Evolutionary conservation across 2,888 invertebrate species (phyloP), one percentile per base, ranked within the genome.

Genomic region (Habrosyne pyritoides): DNA sequence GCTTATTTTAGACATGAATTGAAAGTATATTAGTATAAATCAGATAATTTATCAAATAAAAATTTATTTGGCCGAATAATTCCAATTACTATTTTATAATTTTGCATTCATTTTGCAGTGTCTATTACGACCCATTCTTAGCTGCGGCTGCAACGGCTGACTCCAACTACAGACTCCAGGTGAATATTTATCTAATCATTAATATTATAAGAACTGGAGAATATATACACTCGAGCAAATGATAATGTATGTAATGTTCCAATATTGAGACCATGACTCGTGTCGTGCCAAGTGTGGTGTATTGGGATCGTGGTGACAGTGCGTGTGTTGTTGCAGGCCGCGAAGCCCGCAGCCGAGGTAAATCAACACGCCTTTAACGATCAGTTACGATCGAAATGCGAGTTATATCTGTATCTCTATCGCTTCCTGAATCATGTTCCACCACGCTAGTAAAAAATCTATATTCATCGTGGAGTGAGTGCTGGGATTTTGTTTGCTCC

Each of bases 91-190:
- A 42, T 42, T 42, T 42, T 50, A 50, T 66, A 67, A 67, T 62
- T 53, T 70, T 65, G 51, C 59, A 77, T 84, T 81, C 76, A 77
- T 85, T 86, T 93, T 94, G 91, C 93, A 97, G 98, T 93, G 96
- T 98, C 73, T 98, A 98, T 94, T 98, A 98, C 94, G 98, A 98
- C 94, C 98, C 98, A 79, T 98, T 98, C 95, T 93, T 98, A 94
- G 97, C 98, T 71, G 97, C 97, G 72, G 97, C 97, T 67, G 96
- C 96, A 67, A 93, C 94, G 75, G 96, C 96, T 79, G 97, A 97
- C 93, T 96, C 96, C 70, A 97, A 96, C 93, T 97, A 97, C 93
- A 96, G 98, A 93, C 94, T 98, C 80, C 98, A 98, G 96, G 98
- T 98, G 94, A 95, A 61, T 63, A 57, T 53, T 7, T n/a, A 51